These are phyloP conservation scores for Brachionus rubens DNA, from an alignment of 1,140 invertebrate genomes.

Conservation along the genomic window DNA sequence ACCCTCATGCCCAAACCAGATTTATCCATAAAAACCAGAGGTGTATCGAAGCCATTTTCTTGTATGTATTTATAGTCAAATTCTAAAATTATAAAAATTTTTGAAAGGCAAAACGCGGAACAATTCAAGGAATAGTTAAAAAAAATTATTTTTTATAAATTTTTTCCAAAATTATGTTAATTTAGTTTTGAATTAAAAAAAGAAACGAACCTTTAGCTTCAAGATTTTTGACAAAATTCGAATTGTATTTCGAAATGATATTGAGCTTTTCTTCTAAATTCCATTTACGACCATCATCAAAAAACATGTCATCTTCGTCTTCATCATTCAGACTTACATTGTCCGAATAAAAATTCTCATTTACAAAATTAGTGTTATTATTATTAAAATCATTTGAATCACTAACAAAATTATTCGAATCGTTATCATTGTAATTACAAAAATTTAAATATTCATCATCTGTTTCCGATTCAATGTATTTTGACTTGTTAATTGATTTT, in stretches of 20 bases:
- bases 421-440: not conserved
- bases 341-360: not conserved
- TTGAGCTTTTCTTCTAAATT: slow-evolving; percentile 29
- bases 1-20: slow-evolving; percentile 63
- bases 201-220: slow-evolving; percentile 33
- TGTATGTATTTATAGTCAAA: slow-evolving; percentile 44
- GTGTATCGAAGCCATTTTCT: slow-evolving; percentile 48
- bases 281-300: slow-evolving; percentile 26
- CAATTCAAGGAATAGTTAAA: not conserved
- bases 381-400: not conserved
- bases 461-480: slow-evolving; percentile 18
- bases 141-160: not conserved
- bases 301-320: slow-evolving; percentile 2
- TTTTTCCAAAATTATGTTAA: no score
- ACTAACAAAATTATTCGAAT: not conserved
- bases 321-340: not conserved
- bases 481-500: not conserved
- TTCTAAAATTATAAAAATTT: slow-evolving; percentile 20
- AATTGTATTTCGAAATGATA: slow-evolving; percentile 11
- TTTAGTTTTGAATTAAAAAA: not conserved
- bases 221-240: slow-evolving; percentile 26
- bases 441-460: slow-evolving; percentile 36
- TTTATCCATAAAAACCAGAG: slow-evolving; percentile 15
- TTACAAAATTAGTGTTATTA: not conserved
- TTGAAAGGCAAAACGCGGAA: not conserved